These are phyloP conservation scores for Chascanopsetta lugubris DNA, from an alignment of 2,113 vertebrate genomes.

Conservation along the genomic window DNA sequence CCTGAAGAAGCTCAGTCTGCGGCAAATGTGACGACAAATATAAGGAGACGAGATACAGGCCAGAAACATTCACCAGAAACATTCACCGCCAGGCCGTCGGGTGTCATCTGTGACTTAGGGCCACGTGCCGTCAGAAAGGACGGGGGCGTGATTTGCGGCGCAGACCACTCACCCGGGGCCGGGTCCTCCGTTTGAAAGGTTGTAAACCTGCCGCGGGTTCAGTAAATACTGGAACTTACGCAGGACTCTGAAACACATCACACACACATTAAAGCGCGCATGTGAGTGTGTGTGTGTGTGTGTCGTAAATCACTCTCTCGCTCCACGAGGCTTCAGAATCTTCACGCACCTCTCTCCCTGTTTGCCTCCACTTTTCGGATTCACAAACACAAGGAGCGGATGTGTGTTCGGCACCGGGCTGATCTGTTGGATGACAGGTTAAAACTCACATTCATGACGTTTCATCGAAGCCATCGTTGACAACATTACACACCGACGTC, in stretches of 20 bases:
- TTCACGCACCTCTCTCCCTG: slow-evolving; percentile 91
- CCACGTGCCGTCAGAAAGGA: too few relatives aligned
- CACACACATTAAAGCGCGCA: slow-evolving; percentile 5
- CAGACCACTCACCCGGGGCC: slow-evolving; percentile 81
- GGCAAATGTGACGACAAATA: not conserved
- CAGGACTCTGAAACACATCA: slow-evolving; percentile 83
- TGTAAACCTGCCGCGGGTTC: slow-evolving; percentile 93
- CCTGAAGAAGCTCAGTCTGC: slow-evolving; percentile 90
- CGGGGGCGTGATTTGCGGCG: too few relatives aligned
- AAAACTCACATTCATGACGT: too few relatives aligned
- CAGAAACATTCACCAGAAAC: not conserved
- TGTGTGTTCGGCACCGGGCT: slow-evolving; percentile 85
- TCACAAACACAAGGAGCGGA: slow-evolving; percentile 92
- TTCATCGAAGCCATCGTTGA: too few relatives aligned
- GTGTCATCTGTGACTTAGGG: too few relatives aligned
- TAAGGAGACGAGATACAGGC: not conserved
- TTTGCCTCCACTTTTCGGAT: slow-evolving; percentile 93
- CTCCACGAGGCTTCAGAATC: too few relatives aligned
- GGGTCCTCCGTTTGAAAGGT: slow-evolving; percentile 87
- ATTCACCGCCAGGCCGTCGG: too few relatives aligned
- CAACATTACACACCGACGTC: too few relatives aligned
- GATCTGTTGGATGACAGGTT: slow-evolving; percentile 79
- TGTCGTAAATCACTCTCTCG: too few relatives aligned
- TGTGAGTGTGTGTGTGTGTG: not conserved
- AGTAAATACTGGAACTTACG: slow-evolving; percentile 93